Percentiles rank a stretch among this genome's conserved stretches.
Evolutionary conservation across 2,888 invertebrate species (phyloP).

Genomic region (Patella pellucida): DNA sequence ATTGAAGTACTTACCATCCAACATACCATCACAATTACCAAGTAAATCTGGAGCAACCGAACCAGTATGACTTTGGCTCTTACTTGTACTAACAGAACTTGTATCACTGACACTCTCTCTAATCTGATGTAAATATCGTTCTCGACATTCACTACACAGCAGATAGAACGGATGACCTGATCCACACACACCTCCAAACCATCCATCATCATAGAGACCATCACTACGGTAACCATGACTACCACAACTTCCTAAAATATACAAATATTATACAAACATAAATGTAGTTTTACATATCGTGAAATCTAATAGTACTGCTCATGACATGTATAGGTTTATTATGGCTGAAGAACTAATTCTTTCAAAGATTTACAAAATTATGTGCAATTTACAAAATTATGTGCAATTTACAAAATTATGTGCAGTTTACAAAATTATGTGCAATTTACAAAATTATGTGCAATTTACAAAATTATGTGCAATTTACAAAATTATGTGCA

Average conservation of each 20-base stretch:
- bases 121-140: slow-evolving; percentile 68
- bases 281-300: too few relatives aligned
- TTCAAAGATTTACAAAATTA: too few relatives aligned
- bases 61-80: background rate
- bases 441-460: too few relatives aligned
- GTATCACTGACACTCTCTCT: slow-evolving; percentile 21
- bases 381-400: too few relatives aligned
- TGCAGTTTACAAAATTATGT: too few relatives aligned
- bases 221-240: slow-evolving; percentile 65
- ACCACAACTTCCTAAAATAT: slow-evolving; percentile 51
- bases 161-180: slow-evolving; percentile 73
- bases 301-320: too few relatives aligned
- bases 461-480: too few relatives aligned
- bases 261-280: too few relatives aligned
- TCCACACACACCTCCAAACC: slow-evolving; percentile 74
- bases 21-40: slow-evolving; percentile 35
- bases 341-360: too few relatives aligned
- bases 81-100: background rate
- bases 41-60: slow-evolving; percentile 59
- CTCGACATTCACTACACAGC: slow-evolving; percentile 74
- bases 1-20: slow-evolving; percentile 34
- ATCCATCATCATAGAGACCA: slow-evolving; percentile 67
- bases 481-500: too few relatives aligned
- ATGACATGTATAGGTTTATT: too few relatives aligned
- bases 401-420: too few relatives aligned